Conservation (phyloP, 2,888 invertebrate species). For the Tromatobia lineatoria region DNA sequence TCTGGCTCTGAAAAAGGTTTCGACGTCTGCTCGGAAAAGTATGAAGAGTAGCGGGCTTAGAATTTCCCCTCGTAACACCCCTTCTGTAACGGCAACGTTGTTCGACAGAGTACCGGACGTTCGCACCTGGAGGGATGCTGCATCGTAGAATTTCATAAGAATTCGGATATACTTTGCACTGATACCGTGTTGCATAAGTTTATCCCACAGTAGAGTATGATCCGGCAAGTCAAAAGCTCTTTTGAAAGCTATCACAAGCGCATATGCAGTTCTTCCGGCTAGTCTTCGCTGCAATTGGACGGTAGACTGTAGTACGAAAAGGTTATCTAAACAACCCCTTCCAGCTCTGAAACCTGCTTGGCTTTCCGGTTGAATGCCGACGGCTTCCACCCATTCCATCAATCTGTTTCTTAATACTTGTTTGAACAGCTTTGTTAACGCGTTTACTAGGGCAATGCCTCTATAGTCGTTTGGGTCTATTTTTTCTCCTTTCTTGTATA, state of each 20-base stretch:
- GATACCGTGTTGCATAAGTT: slow-evolving; percentile 55
- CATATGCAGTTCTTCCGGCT: too few relatives aligned
- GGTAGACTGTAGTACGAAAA: too few relatives aligned
- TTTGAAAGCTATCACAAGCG: too few relatives aligned
- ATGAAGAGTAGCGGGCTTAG: slow-evolving; percentile 26
- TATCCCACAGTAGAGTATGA: slow-evolving; percentile 62
- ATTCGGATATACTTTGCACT: slow-evolving; percentile 67
- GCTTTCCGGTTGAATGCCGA: slow-evolving; percentile 46
- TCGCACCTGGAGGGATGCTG: too few relatives aligned
- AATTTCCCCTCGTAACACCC: slow-evolving; percentile 4
- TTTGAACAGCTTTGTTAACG: slow-evolving; percentile 69
- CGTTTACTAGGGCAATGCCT: slow-evolving; percentile 69
- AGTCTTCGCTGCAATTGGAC: too few relatives aligned
- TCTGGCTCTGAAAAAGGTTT: slow-evolving; percentile 12
- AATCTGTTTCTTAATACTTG: slow-evolving; percentile 60
- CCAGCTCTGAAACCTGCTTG: slow-evolving; percentile 61
- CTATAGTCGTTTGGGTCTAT: slow-evolving; percentile 54
- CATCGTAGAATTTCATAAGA: slow-evolving; percentile 38
- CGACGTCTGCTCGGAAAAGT: slow-evolving; percentile 19
- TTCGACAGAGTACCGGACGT: too few relatives aligned
- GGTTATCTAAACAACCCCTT: slow-evolving; percentile 51
- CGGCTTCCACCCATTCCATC: slow-evolving; percentile 53
- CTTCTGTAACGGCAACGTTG: background rate
- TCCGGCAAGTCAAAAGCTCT: slow-evolving; percentile 53
- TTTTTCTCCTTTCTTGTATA: slow-evolving; percentile 45